Conservation (phyloP, 2,113 vertebrate genomes). For the Lasiurus borealis region DNA sequence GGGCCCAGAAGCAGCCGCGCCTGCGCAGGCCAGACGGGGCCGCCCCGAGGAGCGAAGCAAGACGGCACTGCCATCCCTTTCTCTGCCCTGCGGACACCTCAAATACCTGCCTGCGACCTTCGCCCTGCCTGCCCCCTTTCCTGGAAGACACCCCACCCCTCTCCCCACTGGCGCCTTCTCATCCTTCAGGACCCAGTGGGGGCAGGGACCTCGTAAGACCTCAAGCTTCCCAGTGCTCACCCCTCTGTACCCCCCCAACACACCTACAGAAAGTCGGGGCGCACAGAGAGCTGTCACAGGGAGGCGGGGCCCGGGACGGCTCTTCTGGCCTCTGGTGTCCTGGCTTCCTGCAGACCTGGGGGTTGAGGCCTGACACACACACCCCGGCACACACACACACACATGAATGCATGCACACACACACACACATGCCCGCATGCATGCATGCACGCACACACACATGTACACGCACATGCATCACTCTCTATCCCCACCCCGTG, state of each 20-base stretch:
- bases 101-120: neutral
- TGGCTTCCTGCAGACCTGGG: neutral
- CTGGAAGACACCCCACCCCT: neutral
- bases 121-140: neutral
- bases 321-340: neutral
- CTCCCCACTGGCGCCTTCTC: neutral
- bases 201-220: neutral
- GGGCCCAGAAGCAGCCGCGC: fast-evolving
- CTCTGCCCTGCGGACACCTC: neutral
- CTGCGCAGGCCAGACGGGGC: fast-evolving
- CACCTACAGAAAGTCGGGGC: fast-evolving
- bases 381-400: neutral
- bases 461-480: neutral
- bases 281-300: fast-evolving
- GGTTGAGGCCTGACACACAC: no score
- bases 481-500: neutral
- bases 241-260: no score
- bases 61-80: neutral
- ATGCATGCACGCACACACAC: no score
- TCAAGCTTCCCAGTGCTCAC: neutral
- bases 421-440: no score
- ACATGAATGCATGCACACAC: no score
- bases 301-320: neutral
- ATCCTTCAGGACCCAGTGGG: neutral
- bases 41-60: fast-evolving